Conservation (phyloP, 2,113 vertebrate species). For the Machaerirhynchus nigripectus region DNA sequence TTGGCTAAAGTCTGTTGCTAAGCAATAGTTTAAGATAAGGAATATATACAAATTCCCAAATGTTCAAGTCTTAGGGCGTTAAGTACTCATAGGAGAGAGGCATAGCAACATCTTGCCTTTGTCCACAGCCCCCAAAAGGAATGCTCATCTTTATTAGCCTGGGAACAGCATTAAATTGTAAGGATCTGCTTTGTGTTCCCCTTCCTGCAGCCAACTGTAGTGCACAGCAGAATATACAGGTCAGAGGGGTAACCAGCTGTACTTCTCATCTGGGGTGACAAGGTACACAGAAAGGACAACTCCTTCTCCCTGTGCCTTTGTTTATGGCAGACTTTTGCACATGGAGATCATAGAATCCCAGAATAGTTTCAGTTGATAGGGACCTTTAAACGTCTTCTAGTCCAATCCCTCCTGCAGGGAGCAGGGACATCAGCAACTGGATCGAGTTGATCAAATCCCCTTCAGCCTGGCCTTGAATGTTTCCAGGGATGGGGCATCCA, state of each 20-base stretch:
- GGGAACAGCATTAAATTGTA: not conserved
- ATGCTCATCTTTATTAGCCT: not conserved
- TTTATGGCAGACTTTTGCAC: not conserved
- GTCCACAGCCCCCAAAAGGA: not conserved
- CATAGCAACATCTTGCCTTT: not conserved
- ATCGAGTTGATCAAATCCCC: not conserved
- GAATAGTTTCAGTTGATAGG: not conserved
- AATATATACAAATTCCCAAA: not conserved
- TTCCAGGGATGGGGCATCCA: not conserved
- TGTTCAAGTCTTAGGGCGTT: not conserved
- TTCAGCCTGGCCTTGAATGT: not conserved
- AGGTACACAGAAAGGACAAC: not conserved
- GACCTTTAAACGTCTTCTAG: not conserved
- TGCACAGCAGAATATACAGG: not conserved
- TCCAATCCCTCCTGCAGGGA: not conserved
- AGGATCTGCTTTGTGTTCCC: not conserved
- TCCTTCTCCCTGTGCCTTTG: not conserved
- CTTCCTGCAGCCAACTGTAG: not conserved
- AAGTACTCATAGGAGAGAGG: not conserved
- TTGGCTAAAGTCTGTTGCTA: slow-evolving; percentile 55
- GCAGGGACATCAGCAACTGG: not conserved
- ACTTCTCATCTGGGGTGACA: not conserved
- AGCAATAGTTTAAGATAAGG: slow-evolving; percentile 29
- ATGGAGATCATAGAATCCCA: not conserved
- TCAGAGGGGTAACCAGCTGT: not conserved